phyloP scores from a whole-genome alignment of 2,797 vertebrate genomes.

The Columba guinea region DNA sequence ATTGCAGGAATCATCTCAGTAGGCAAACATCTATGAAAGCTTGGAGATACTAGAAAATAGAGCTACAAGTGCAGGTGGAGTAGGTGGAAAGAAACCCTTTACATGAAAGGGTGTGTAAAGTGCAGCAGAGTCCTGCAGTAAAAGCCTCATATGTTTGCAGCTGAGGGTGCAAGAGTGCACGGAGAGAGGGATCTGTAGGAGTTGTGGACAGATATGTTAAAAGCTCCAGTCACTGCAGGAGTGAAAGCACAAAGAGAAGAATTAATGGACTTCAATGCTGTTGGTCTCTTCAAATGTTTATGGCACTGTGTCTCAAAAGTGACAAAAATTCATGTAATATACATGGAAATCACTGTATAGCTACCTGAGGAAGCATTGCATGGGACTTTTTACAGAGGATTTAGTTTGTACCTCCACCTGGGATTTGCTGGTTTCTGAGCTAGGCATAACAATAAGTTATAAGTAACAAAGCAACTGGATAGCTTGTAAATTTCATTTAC shows the following conservation, averaged over 20 bases:
- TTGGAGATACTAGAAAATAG: not conserved
- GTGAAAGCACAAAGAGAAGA: not conserved
- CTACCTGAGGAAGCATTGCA: not conserved
- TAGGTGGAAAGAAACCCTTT: not conserved
- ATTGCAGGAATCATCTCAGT: not conserved
- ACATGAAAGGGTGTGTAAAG: not conserved
- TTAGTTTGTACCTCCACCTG: not conserved
- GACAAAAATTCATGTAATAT: not conserved
- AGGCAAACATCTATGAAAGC: not conserved
- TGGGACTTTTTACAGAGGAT: not conserved
- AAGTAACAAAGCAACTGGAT: not conserved
- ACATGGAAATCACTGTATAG: not conserved
- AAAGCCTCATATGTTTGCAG: not conserved
- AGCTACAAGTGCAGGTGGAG: not conserved
- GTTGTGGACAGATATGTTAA: not conserved
- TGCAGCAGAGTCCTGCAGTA: not conserved
- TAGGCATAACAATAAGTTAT: not conserved
- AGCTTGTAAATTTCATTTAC: not conserved
- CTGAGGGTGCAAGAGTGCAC: not conserved
- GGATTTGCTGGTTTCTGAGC: not conserved
- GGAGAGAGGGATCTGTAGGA: not conserved
- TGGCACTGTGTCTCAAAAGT: not conserved
- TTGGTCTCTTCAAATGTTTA: not conserved
- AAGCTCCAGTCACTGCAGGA: not conserved
- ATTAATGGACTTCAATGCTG: not conserved